phyloP scores from a whole-genome alignment of 92 coral and sea anemone species.

The Parazoanthus atlanticus region DNA sequence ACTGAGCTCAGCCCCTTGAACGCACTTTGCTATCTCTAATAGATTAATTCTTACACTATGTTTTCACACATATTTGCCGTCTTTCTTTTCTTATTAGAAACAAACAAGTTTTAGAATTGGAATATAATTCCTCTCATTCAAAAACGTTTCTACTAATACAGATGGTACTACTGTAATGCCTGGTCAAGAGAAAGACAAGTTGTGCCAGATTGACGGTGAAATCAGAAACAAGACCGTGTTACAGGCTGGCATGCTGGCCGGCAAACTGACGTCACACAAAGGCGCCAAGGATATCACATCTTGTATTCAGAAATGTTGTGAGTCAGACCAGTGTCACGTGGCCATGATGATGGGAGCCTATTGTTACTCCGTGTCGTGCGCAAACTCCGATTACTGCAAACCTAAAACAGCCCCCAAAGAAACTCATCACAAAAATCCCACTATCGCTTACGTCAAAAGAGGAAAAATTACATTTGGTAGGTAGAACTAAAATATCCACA shows the following conservation, averaged over 20 bases:
- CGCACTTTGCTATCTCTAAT: too few species aligned
- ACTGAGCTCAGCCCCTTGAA: too few species aligned
- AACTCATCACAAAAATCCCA: conserved; percentile 79
- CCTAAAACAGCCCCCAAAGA: conserved; percentile 87
- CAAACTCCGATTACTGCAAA: conserved; percentile 79
- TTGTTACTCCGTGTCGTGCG: conserved; percentile 91
- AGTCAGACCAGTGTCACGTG: conserved; percentile 82
- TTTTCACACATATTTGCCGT: too few species aligned
- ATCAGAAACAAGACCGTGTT: conserved; percentile 86
- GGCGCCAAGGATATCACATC: conserved; percentile 73
- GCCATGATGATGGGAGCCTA: conserved; percentile 92
- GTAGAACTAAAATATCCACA: not conserved
- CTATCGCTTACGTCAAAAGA: conserved; percentile 86
- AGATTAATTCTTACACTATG: too few species aligned
- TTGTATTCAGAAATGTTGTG: conserved; percentile 88
- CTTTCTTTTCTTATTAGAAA: too few species aligned
- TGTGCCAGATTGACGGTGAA: conserved; percentile 83
- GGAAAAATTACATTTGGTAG: conserved; percentile 89
- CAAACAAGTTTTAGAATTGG: too few species aligned
- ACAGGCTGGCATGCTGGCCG: conserved; percentile 95
- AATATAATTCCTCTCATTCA: not conserved
- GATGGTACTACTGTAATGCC: conserved; percentile 67
- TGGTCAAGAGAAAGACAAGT: conserved; percentile 63
- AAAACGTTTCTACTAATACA: not conserved
- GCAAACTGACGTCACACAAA: conserved; percentile 85